These are phyloP conservation scores for Alentia gelatinosa DNA, from an alignment of 2,888 invertebrate genomes.

Conservation along the genomic window DNA sequence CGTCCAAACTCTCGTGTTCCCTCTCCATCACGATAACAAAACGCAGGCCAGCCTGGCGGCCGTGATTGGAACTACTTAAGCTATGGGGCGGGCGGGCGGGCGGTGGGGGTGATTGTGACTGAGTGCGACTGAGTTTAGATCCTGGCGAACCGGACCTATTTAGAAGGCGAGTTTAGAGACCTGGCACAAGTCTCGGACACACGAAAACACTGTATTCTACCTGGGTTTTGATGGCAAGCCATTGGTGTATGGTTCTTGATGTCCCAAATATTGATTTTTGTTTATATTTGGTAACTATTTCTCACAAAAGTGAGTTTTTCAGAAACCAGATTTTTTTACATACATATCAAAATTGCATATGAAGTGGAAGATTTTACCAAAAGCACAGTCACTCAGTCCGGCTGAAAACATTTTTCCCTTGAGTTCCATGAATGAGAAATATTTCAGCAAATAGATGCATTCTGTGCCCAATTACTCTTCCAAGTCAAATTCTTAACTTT, in stretches of 20 bases:
- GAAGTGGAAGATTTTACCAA: not conserved
- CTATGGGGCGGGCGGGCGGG: not conserved
- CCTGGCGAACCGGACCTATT: too few relatives aligned
- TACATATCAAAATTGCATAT: not conserved
- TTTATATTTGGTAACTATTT: too few relatives aligned
- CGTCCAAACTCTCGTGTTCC: constrained; percentile 7
- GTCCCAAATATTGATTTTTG: too few relatives aligned
- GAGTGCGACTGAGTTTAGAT: not conserved
- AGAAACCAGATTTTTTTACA: too few relatives aligned
- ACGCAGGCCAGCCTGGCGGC: not conserved
- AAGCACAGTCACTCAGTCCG: not conserved
- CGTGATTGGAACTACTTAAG: constrained; percentile 11
- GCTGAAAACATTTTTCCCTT: not conserved
- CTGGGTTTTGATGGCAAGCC: too few relatives aligned
- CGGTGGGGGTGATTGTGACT: too few relatives aligned
- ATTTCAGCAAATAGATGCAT: not conserved
- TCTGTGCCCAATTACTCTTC: not conserved
- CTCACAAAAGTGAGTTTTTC: too few relatives aligned
- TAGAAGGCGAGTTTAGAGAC: not conserved
- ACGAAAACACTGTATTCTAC: too few relatives aligned
- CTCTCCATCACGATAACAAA: not conserved
- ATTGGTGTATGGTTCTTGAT: too few relatives aligned
- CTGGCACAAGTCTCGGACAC: too few relatives aligned
- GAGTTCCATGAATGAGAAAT: not conserved
- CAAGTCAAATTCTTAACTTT: too few relatives aligned